A percentile compares a stretch with the other conserved stretches of the same genome.
Evolutionary conservation across 2,888 invertebrate genomes (phyloP).

Genomic region (Vesta saturnalis): DNA sequence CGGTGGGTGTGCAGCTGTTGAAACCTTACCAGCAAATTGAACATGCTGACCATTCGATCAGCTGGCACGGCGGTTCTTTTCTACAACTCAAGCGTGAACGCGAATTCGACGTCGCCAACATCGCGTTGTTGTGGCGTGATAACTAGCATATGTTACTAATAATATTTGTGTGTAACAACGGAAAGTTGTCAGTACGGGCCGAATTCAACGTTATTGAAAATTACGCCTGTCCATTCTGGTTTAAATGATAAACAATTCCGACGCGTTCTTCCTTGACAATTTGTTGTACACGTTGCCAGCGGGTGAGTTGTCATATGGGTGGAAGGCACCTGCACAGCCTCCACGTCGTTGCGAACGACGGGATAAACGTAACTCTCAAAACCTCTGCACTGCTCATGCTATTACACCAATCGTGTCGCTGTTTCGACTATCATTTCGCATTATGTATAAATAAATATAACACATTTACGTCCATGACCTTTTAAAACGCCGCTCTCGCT

Average conservation of each 20-base stretch:
- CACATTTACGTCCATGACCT: constrained; percentile 7
- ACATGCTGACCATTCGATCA: constrained; percentile 39
- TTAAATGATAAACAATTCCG: constrained; percentile 58
- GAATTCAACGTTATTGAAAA: constrained; percentile 29
- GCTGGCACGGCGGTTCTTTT: constrained; percentile 37
- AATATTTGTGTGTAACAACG: constrained; percentile 36
- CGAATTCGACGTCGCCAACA: constrained; percentile 45
- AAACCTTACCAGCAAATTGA: constrained; percentile 25
- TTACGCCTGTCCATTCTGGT: constrained; percentile 37
- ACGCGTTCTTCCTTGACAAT: constrained; percentile 57
- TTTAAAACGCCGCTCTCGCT: constrained; percentile 8
- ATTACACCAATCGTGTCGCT: constrained; percentile 21
- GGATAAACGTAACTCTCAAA: constrained; percentile 18
- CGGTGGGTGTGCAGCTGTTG: constrained; percentile 35
- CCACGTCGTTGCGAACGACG: constrained; percentile 31
- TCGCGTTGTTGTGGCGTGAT: constrained; percentile 42
- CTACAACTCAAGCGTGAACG: constrained; percentile 37
- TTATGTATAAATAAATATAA: not conserved
- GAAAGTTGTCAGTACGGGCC: constrained; percentile 31
- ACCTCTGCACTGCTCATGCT: constrained; percentile 26
- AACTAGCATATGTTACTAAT: constrained; percentile 43
- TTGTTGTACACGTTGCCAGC: constrained; percentile 58
- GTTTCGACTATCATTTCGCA: constrained; percentile 9
- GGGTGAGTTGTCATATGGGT: constrained; percentile 53
- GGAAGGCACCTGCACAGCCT: constrained; percentile 37